A percentile compares a stretch with the other conserved stretches of the same genome.
phyloP scores from a whole-genome alignment of 2,888 invertebrate genomes.

The Clistopyga incitator region DNA sequence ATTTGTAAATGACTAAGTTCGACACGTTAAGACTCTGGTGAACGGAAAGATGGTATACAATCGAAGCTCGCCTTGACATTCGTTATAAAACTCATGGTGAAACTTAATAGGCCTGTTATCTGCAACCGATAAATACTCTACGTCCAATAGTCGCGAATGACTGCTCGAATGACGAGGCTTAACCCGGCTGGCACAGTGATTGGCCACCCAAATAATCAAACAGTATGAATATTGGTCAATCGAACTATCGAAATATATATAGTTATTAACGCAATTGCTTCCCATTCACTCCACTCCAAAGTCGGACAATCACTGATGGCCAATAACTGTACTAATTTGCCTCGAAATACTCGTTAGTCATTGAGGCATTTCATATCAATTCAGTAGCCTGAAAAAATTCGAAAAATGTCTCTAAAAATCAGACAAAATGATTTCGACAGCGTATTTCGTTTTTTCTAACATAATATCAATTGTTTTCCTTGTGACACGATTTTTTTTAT shows the following conservation, averaged over 20 bases:
- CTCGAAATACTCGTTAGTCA: not conserved
- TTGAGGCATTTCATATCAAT: no score
- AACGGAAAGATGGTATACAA: constrained; percentile 4
- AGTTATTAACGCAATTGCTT: not conserved
- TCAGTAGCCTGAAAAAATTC: no score
- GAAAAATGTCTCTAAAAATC: no score
- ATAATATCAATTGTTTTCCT: no score
- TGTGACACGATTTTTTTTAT: no score
- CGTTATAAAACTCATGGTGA: constrained; percentile 42
- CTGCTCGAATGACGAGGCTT: not conserved
- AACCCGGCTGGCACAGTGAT: not conserved
- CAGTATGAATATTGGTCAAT: not conserved
- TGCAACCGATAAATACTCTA: constrained; percentile 31
- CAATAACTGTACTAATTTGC: constrained; percentile 5
- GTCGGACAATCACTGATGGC: not conserved
- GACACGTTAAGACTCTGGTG: constrained; percentile 38
- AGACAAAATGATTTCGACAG: no score
- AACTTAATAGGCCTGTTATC: constrained; percentile 39
- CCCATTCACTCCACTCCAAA: not conserved
- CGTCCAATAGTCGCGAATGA: constrained; percentile 28
- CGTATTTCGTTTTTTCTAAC: no score
- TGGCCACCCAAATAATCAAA: not conserved
- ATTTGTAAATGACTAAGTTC: not conserved
- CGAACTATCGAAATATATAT: not conserved
- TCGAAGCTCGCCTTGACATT: constrained; percentile 41